phyloP scores from a whole-genome alignment of 2,797 vertebrate species.

The Heliangelus exortis region DNA sequence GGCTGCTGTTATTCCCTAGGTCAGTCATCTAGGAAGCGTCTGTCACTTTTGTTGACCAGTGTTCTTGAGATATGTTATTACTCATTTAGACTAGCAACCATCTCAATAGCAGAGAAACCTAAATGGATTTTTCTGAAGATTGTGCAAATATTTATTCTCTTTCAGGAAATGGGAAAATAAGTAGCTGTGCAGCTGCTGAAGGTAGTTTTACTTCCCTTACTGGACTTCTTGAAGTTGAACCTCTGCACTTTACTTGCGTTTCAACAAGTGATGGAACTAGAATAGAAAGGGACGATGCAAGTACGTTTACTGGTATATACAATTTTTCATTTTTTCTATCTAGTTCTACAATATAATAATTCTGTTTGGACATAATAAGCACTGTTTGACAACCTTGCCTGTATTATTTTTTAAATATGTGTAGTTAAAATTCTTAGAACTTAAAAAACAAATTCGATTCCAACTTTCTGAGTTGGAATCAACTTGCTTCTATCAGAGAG shows the following conservation, averaged over 20 bases:
- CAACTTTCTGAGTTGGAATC: neutral
- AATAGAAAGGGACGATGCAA: conserved; percentile 99
- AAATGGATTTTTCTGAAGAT: neutral
- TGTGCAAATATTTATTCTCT: neutral
- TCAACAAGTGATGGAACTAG: conserved; percentile 98
- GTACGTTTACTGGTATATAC: conserved; percentile 97
- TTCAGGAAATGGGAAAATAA: conserved; percentile 94
- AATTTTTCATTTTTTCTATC: conserved; percentile 71
- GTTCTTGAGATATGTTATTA: neutral
- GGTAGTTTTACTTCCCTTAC: conserved; percentile 98
- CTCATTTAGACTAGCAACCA: neutral
- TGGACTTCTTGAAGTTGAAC: conserved; percentile 96
- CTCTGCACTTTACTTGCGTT: conserved; percentile 97
- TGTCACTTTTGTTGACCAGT: neutral
- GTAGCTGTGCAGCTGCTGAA: conserved; percentile 94
- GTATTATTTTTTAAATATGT: neutral
- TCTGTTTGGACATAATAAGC: neutral
- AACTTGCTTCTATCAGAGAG: neutral
- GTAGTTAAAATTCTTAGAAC: neutral
- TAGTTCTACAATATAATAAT: neutral
- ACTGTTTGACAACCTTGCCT: neutral
- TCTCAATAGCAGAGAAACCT: neutral
- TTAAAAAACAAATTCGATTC: neutral
- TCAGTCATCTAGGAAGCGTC: neutral
- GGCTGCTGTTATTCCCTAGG: neutral